Evolutionary conservation across 2,797 vertebrate genomes (phyloP), one percentile per base, ranked within the genome.

Genomic region (Myripristis murdjan): DNA sequence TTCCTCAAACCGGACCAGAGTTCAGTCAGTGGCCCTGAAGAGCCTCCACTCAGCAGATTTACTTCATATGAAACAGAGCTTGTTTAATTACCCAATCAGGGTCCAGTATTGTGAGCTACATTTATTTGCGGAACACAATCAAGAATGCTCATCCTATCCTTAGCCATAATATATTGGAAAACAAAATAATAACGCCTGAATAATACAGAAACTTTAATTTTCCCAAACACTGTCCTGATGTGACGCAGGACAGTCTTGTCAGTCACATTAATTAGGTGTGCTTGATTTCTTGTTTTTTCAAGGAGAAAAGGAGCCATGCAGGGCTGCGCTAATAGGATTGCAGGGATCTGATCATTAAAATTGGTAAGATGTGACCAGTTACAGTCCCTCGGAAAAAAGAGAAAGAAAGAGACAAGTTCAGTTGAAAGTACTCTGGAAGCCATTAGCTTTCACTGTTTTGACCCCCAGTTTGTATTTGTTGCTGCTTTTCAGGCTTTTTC

Each of bases 151-250:
- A 43, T 77, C 56, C 26, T 52, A n/a, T 60, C 66, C 39, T 59
- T 3, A 37, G 35, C 35, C 35, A 12, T 14, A 39, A 14, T 39
- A 14, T 39, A 51, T 55, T 60, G 77, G 46, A 66, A 83, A 78
- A 78, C 37, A 69, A 64, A 79, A 77, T 70, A 39, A 44, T 72
- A 47, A 77, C 70, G 77, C 84, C 76, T 68, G 60, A 70, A 16
- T 46, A 64, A 77, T 59, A 64, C 28, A 61, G 2, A 73, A 73
- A 64, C 64, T 65, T 75, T 61, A 77, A 64, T 66, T 69, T 70
- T 46, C 48, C 37, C 69, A 57, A 56, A 48, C 43, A 6, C 37
- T 31, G 28, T 31, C 57, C 37, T 54, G 35, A 18, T 70, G 57
- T 59, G 74, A 31, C 5, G 28, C 28, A 31, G 28, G 28, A 31